A percentile compares a stretch with the other conserved stretches of the same genome.
phyloP scores from a whole-genome alignment of 2,888 invertebrate species.

The Chrysotoxum bicinctum region DNA sequence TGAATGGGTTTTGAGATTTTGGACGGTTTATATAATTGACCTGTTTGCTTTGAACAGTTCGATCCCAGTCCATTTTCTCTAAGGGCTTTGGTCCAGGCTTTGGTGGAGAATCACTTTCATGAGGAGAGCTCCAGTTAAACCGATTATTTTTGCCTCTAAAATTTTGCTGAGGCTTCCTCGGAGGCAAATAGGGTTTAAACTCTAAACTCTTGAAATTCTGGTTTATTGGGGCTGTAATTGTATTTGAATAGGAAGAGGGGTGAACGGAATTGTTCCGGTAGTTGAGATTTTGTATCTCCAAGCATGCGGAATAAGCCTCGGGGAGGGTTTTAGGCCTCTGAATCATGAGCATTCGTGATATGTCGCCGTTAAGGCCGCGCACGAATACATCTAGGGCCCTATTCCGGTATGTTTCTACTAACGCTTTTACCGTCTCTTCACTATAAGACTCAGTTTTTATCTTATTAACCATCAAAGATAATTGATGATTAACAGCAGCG shows the following conservation, averaged over 20 bases:
- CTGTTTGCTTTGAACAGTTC: no score
- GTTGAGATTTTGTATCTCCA: not conserved
- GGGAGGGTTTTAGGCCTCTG: not conserved
- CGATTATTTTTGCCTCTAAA: no score
- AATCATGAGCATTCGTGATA: not conserved
- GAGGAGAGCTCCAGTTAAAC: no score
- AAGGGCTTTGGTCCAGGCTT: no score
- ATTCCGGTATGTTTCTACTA: not conserved
- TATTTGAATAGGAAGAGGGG: not conserved
- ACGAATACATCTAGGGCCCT: not conserved
- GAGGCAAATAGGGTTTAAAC: no score
- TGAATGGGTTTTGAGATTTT: no score
- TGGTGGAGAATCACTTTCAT: no score
- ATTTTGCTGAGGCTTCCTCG: no score
- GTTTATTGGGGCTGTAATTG: not conserved
- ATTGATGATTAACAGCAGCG: not conserved
- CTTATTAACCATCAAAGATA: not conserved
- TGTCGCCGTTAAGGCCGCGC: no score
- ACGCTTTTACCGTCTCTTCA: not conserved
- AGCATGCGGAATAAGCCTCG: not conserved
- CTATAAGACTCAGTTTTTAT: not conserved
- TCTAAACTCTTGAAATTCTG: not conserved
- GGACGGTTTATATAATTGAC: no score
- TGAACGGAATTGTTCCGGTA: not conserved
- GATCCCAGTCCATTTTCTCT: no score